Conservation (phyloP, 1,140 invertebrate genomes). For the Melanaphis sacchari region DNA sequence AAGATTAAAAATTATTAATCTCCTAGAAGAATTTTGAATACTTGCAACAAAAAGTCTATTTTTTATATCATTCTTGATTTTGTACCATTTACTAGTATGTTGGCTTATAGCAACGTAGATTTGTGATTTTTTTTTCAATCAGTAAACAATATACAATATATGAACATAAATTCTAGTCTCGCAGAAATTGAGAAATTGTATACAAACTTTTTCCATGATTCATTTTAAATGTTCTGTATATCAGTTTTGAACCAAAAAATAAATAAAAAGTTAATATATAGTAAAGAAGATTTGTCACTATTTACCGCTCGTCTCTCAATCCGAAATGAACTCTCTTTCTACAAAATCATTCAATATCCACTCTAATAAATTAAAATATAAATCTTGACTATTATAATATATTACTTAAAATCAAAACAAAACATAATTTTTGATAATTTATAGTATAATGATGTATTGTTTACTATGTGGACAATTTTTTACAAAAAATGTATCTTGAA, state of each 20-base stretch:
- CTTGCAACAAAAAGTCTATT: background rate
- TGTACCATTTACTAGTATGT: conserved; percentile 5
- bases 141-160: conserved; percentile 24
- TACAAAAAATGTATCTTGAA: background rate
- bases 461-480: background rate
- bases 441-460: background rate
- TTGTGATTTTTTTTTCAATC: background rate
- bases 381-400: background rate
- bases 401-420: conserved; percentile 30
- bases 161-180: conserved; percentile 8
- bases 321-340: background rate
- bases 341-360: conserved; percentile 19
- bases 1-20: conserved; percentile 24
- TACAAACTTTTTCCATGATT: conserved; percentile 51
- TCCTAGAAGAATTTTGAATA: background rate
- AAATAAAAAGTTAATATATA: conserved; percentile 41
- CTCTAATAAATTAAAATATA: conserved; percentile 52
- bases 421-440: background rate
- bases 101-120: background rate
- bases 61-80: conserved; percentile 9
- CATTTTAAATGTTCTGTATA: conserved; percentile 39
- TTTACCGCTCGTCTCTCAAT: background rate
- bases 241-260: background rate
- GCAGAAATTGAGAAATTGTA: background rate
- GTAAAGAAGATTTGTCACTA: background rate